Evolutionary conservation across 2,797 vertebrate species (phyloP).

Genomic region (Petrocephalus sullivani): DNA sequence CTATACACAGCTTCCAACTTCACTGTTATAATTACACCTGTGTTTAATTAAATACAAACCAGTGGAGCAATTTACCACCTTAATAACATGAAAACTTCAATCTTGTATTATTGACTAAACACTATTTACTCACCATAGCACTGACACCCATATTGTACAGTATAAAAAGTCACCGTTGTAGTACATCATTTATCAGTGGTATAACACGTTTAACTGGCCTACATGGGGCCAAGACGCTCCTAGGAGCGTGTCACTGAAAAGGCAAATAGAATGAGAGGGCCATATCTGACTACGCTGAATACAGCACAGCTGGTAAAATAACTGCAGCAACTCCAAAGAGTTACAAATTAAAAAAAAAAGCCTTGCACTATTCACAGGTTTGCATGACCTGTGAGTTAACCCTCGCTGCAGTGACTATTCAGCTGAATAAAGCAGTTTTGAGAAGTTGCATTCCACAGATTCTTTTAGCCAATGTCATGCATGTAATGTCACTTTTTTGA

Average conservation of each 20-base stretch:
- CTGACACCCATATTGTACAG: neutral
- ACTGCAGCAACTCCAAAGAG: neutral
- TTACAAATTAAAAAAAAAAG: neutral
- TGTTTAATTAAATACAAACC: neutral
- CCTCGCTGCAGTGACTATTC: neutral
- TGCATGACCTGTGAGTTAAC: neutral
- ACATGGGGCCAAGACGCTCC: neutral
- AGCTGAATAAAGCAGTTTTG: neutral
- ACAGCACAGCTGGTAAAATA: neutral
- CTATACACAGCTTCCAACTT: neutral
- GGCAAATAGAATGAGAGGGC: no score
- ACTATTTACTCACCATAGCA: neutral
- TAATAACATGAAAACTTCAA: neutral
- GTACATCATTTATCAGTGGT: neutral
- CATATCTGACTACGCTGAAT: neutral
- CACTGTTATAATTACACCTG: neutral
- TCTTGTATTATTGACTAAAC: neutral
- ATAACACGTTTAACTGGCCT: neutral
- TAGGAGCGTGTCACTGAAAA: neutral
- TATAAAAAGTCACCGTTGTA: neutral
- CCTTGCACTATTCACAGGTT: neutral
- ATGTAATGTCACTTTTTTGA: neutral
- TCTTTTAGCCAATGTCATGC: neutral
- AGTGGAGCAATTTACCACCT: neutral
- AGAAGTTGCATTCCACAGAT: neutral